Base-by-base conservation (phyloP, 2,797 vertebrate genomes). In the Chelonia mydas region DNA sequence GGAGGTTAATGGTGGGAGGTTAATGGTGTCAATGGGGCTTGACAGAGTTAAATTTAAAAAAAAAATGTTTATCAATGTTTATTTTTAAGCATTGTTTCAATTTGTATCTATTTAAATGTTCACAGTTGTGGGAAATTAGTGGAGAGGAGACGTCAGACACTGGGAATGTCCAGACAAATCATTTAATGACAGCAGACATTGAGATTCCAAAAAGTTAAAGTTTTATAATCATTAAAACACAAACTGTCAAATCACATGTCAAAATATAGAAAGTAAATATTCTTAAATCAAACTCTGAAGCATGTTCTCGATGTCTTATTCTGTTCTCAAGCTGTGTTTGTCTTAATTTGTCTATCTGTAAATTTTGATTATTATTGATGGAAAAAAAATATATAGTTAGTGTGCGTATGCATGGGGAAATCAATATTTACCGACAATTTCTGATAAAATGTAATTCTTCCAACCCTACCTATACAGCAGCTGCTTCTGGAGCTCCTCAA, bases 1-100 rank as follows among this genome's bases (percentile, higher is more conserved):
- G 90, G 96, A 92, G 61, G 59, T 76, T 96, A 92, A 95, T 95
- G 93, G 83, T 97, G 95, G 86, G 96, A 97, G 94, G 41, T 41
- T 41, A 41, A 41, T 41, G 41, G 41, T 97, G 86, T 95, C 86
- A 79, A 90, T 93, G 49, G 6, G 37, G 68, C 19, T 23, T 72
- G 37, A 5, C 11, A 41, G 68, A 23, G 41, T 11, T 72, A 19
- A 37, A 5, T 41, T 41, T 1, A 6, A 10, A 6, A 72, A 72
- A 72, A 37, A 37, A 72, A 41, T 72, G 37, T 72, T 72, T 72
- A 72, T 65, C 7, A 68, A 72, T 61, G n/a, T 72, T 72, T 41
- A 72, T 41, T 72, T 72, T 72, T 21, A 72, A 41, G 68, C 68
- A 72, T 4, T n/a, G 37, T 72, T 72, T 72, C 17, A n/a, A 37